Conservation (phyloP, 2,888 invertebrate species). For the Cetonia aurata region DNA sequence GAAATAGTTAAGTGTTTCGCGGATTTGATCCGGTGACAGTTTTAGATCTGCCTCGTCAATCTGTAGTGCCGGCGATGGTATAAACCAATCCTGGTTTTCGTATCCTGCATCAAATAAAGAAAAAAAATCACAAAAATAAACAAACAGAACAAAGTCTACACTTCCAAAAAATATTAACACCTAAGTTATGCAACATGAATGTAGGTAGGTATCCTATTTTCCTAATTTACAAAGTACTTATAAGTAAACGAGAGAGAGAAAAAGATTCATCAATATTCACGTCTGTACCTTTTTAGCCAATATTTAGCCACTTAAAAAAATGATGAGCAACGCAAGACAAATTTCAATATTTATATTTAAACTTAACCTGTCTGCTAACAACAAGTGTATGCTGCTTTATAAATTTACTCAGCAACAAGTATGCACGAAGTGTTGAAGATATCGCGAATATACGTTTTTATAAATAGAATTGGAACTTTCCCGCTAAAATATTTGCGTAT, state of each 20-base stretch:
- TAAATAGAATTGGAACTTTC: conserved; percentile 30
- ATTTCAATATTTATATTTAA: conserved; percentile 1
- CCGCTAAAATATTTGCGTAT: conserved; percentile 4
- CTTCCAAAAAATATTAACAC: conserved; percentile 10
- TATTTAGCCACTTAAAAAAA: no score
- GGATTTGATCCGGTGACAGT: conserved; percentile 93
- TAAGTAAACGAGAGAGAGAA: no score
- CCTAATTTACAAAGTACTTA: no score
- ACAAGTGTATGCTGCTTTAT: no score
- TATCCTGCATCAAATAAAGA: conserved; percentile 74
- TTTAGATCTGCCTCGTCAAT: conserved; percentile 80
- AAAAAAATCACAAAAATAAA: conserved; percentile 39
- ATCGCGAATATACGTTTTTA: conserved; percentile 13
- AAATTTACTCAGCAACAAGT: background rate
- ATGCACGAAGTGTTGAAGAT: conserved; percentile 4
- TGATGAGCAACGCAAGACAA: background rate
- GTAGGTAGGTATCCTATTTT: no score
- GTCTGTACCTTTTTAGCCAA: no score
- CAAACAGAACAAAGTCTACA: conserved; percentile 8
- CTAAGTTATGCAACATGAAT: background rate
- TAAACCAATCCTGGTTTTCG: conserved; percentile 94
- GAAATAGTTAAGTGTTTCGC: conserved; percentile 97
- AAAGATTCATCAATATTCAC: no score
- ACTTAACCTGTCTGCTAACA: no score
- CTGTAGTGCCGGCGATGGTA: conserved; percentile 88